phyloP scores from a whole-genome alignment of 2,888 invertebrate genomes.

The Malthinus flaveolus region DNA sequence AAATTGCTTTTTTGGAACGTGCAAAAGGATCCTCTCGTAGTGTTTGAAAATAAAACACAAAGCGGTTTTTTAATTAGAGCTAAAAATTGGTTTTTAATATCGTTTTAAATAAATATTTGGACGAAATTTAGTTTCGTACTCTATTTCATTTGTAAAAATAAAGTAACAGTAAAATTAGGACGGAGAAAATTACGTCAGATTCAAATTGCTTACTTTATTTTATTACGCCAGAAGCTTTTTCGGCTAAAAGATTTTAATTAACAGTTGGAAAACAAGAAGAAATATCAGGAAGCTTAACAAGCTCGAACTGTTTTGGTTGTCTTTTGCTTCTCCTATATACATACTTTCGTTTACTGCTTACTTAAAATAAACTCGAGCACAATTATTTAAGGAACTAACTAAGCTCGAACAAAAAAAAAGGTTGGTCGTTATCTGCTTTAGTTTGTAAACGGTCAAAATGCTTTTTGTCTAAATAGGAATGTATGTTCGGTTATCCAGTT shows the following conservation, averaged over 20 bases:
- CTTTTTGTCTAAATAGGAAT: slow-evolving; percentile 18
- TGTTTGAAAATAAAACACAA: too few species aligned
- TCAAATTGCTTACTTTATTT: slow-evolving; percentile 18
- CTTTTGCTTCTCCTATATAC: background rate
- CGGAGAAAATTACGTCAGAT: slow-evolving; percentile 13
- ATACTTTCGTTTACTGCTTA: slow-evolving; percentile 7
- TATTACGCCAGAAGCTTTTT: slow-evolving; percentile 11
- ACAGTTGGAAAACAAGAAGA: slow-evolving; percentile 13
- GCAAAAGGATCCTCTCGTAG: too few species aligned
- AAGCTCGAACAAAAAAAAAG: slow-evolving; percentile 11
- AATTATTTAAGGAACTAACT: slow-evolving; percentile 18
- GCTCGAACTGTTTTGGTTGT: background rate
- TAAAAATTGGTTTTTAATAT: slow-evolving; percentile 2
- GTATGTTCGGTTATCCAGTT: slow-evolving; percentile 8
- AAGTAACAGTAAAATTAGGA: background rate
- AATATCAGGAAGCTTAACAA: slow-evolving; percentile 10
- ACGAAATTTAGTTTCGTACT: too few species aligned
- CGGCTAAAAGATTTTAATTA: slow-evolving; percentile 15
- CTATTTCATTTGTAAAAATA: background rate
- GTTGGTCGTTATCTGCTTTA: slow-evolving; percentile 16
- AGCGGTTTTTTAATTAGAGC: background rate
- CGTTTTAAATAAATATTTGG: background rate
- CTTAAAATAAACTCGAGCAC: slow-evolving; percentile 14
- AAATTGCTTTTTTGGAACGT: too few species aligned
- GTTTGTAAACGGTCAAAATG: slow-evolving; percentile 14